Base-by-base conservation (phyloP, 1,140 invertebrate genomes). In the Drosophila orena region DNA sequence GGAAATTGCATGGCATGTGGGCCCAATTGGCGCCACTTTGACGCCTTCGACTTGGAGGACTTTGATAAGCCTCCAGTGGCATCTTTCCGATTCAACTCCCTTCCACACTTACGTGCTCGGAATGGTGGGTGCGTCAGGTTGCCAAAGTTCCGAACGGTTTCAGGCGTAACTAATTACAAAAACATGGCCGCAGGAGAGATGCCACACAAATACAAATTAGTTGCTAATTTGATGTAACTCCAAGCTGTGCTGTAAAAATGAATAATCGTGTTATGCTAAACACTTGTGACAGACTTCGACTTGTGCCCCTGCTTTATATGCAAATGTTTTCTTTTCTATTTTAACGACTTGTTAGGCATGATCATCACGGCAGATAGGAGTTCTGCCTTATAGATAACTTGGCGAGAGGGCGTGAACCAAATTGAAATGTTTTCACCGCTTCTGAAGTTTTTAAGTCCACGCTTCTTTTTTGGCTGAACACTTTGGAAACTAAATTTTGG, bases 371-470 rank as follows among this genome's bases (percentile, higher is more conserved):
- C 57, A 62, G 81, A 85, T 85, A 76, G 37, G 15, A 27, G n/a
- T 53, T 50, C 17, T 24, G 37, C 64, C 37, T 30, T 8, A 38
- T 15, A n/a, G 35, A 76, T 68, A 66, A 49, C 54, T 40, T 15
- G 43, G 34, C 73, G 40, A 66, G 54, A 47, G 43, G 64, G 49
- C 60, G 65, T 68, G 65, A 53, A 58, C 44, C 76, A 58, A 79
- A 81, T 86, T 88, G 52, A 79, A 84, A 83, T 79, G 75, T 89
- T 79, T 55, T 79, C 58, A 65, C 38, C 64, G 55, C 68, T 66
- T 73, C 55, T 62, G 56, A 61, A 68, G 66, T 30, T 34, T 54
- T 38, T 15, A 50, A 70, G n/a, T 8, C 17, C 8, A 22, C 42
- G 15, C 70, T 70, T 77, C 55, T 42, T 27, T 50, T 55, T 43